Conservation (phyloP, 2,888 invertebrate species). For the Stramonita haemastoma region DNA sequence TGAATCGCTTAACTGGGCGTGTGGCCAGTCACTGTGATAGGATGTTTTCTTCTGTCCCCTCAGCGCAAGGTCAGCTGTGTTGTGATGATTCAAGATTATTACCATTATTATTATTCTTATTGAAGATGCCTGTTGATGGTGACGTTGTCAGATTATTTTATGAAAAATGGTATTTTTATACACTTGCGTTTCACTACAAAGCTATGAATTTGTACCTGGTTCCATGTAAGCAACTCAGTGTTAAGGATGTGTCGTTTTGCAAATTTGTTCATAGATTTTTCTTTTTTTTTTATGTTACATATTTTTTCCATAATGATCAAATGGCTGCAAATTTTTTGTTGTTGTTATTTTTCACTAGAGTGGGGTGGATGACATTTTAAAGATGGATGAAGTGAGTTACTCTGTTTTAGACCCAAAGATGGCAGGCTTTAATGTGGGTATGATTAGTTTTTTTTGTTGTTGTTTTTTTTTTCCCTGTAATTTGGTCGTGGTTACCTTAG, state of each 20-base stretch:
- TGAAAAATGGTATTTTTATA: not conserved
- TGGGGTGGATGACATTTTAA: too few relatives aligned
- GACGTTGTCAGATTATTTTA: not conserved
- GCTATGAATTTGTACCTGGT: not conserved
- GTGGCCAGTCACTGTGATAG: constrained; percentile 29
- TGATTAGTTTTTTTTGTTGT: not conserved
- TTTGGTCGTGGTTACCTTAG: not conserved
- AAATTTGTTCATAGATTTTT: not conserved
- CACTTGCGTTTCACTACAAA: not conserved
- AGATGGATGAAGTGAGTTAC: not conserved
- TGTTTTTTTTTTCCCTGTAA: not conserved
- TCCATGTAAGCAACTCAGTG: not conserved
- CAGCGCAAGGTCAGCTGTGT: constrained; percentile 23
- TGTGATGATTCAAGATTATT: not conserved
- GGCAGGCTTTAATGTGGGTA: constrained; percentile 30
- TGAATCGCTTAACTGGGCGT: not conserved
- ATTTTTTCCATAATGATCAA: constrained; percentile 6
- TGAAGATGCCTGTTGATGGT: constrained; percentile 19
- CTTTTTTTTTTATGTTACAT: not conserved
- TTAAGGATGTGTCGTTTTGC: not conserved
- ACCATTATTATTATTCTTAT: not conserved
- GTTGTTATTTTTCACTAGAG: not conserved
- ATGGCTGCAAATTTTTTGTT: constrained; percentile 19
- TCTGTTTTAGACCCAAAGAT: constrained; percentile 21
- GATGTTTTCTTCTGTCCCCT: constrained; percentile 22